Base-by-base conservation (phyloP, 2,797 vertebrate genomes). In the Euthynnus affinis region DNA sequence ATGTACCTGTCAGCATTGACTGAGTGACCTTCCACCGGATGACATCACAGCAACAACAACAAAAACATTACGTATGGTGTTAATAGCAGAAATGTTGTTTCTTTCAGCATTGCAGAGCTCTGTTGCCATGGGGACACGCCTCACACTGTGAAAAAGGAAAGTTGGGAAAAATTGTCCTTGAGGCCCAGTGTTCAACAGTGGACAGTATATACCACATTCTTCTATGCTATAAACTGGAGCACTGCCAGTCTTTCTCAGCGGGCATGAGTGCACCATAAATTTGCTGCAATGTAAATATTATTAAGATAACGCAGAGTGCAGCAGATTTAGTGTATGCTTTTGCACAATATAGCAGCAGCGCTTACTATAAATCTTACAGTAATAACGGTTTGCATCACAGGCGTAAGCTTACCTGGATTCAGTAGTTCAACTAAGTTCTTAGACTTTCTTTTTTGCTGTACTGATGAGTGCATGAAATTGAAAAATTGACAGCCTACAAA, bases 81-180 rank as follows among this genome's bases (percentile, higher is more conserved):
- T 71, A 71, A 84, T 32, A 1, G 65, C 18, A 61, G 59, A 72
- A 76, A 86, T 83, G 76, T 73, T 69, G 44, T 75, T 87, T 87
- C 59, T 83, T 76, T 89, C 81, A 89, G 78, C 63, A 67, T 61
- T 78, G 72, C 80, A 84, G 77, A 80, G 80, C 76, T 82, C 76
- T 74, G 91, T 94, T 94, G 89, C 94, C 80, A 94, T 91, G 93
- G 91, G 84, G 90, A 94, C 84, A 74, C 56, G 75, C 67, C 66
- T 91, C 76, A 82, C 78, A 71, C 18, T 49, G 67, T 83, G 58
- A 55, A 25, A 82, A 78, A 78, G 74, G 15, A 86, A 88, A 88
- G 84, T 92, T 83, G 71, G 66, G 52, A 90, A 88, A 89, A 81
- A 88, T 73, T 88, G 91, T 92, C 92, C 91, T 94, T 94, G 91